Conservation (phyloP, 2,797 vertebrate species). For the Natrix natrix region DNA sequence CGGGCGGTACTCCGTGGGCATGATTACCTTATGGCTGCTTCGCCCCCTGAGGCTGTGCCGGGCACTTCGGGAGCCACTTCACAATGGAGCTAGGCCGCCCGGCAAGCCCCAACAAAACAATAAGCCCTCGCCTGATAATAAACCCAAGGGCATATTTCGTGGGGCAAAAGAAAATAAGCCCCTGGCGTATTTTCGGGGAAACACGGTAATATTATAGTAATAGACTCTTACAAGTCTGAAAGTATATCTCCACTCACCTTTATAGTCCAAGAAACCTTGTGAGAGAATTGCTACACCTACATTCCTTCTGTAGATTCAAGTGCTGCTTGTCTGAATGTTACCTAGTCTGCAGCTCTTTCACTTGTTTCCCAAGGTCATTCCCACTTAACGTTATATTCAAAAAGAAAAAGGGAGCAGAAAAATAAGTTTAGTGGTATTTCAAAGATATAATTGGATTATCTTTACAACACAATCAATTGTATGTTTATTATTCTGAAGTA, state of each 20-base stretch:
- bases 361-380: not conserved
- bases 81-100: too few relatives aligned
- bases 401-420: not conserved
- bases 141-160: too few relatives aligned
- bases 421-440: not conserved
- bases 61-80: too few relatives aligned
- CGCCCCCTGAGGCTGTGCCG: too few relatives aligned
- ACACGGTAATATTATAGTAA: not conserved
- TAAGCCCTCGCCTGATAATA: too few relatives aligned
- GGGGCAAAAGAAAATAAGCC: too few relatives aligned
- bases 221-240: not conserved
- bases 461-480: not conserved
- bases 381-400: not conserved
- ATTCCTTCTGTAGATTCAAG: not conserved
- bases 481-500: not conserved
- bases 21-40: too few relatives aligned
- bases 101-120: too few relatives aligned
- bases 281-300: not conserved
- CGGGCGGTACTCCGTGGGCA: too few relatives aligned
- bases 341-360: not conserved
- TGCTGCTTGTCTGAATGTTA: not conserved
- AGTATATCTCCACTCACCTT: not conserved
- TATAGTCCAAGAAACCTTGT: not conserved
- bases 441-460: not conserved
- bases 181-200: too few relatives aligned